phyloP scores from a whole-genome alignment of 53 echinoderm and acorn worm species.

The Stichopus horrens region DNA sequence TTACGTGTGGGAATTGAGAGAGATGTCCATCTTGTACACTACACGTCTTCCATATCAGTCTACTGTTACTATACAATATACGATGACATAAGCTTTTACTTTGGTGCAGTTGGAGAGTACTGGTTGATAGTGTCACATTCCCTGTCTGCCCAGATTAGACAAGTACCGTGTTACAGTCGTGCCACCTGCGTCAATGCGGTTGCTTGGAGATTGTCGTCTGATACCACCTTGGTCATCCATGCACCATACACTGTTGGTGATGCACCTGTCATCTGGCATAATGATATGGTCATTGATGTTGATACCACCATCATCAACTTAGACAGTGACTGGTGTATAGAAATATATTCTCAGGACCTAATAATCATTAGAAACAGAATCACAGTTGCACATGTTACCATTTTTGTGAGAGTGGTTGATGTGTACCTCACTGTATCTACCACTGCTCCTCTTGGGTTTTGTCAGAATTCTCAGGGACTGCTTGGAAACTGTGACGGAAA shows the following conservation, averaged over 20 bases:
- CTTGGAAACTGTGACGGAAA: constrained; percentile 74
- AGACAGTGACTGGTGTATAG: constrained; percentile 60
- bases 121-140: constrained; percentile 56
- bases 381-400: constrained; percentile 9
- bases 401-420: constrained; percentile 61
- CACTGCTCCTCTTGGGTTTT: constrained; percentile 50
- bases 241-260: constrained; percentile 62
- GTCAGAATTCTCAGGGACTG: constrained; percentile 56
- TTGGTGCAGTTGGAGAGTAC: constrained; percentile 76
- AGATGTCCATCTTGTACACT: constrained; percentile 14
- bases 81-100: constrained; percentile 72
- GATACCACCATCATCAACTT: constrained; percentile 33
- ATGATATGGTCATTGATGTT: constrained; percentile 40
- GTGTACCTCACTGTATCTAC: constrained; percentile 63
- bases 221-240: constrained; percentile 47
- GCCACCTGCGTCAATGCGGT: constrained; percentile 72
- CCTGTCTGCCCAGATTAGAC: constrained; percentile 67
- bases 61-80: constrained; percentile 73
- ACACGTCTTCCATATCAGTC: constrained; percentile 55
- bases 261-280: constrained; percentile 68
- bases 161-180: constrained; percentile 74
- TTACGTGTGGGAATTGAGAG: constrained; percentile 17
- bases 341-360: constrained; percentile 37
- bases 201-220: constrained; percentile 1
- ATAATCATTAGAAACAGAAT: constrained; percentile 39